Percentiles rank a stretch among this genome's conserved stretches.
Conservation (phyloP, 30 jellyfish, hydroid and myxozoan species). For the Catostylus mosaicus region DNA sequence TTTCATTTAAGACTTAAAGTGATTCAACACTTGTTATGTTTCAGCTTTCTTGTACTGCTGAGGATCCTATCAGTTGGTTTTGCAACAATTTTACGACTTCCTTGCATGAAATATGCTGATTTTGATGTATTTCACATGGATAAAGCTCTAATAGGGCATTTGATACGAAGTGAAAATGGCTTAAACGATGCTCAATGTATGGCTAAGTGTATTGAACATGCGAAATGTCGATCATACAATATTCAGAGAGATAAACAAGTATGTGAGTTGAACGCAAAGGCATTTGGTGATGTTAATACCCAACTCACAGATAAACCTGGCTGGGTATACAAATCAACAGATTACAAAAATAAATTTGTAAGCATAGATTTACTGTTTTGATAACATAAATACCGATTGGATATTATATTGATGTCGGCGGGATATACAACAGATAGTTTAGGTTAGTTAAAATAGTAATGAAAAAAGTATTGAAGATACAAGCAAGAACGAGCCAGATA, state of each 20-base stretch:
- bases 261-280: slow-evolving; percentile 19
- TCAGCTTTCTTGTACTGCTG: not conserved
- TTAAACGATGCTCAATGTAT: slow-evolving; percentile 7
- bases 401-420: no score
- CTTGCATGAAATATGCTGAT: slow-evolving; percentile 18
- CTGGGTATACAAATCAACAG: slow-evolving; percentile 28
- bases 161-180: not conserved
- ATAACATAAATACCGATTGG: no score
- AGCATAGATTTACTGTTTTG: no score
- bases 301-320: not conserved
- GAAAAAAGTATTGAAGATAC: no score
- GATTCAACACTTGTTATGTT: no score
- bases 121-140: not conserved
- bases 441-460: no score
- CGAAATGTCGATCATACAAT: slow-evolving; percentile 25
- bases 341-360: not conserved
- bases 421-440: no score
- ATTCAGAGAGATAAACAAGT: not conserved
- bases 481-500: no score
- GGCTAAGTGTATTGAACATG: not conserved
- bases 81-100: slow-evolving; percentile 16
- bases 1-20: no score
- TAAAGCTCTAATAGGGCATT: slow-evolving; percentile 1
- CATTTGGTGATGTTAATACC: not conserved
- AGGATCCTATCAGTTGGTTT: not conserved